Conservation (phyloP, 2,113 vertebrate species). For the Coptodon rendalli region DNA sequence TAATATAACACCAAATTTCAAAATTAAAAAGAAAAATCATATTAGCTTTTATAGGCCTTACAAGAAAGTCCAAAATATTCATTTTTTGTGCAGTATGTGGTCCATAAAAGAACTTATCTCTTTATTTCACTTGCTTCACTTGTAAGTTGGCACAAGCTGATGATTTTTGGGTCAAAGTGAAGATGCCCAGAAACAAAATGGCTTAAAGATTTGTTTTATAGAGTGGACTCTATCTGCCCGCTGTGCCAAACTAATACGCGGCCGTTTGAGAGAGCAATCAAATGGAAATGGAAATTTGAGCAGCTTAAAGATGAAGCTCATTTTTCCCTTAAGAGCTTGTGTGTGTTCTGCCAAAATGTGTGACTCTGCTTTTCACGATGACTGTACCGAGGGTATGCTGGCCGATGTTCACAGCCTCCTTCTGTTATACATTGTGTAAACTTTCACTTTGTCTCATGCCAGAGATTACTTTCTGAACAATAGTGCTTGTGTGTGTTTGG, state of each 20-base stretch:
- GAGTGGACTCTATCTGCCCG: slow-evolving; percentile 50
- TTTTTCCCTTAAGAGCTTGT: slow-evolving; percentile 38
- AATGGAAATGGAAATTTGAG: slow-evolving; percentile 61
- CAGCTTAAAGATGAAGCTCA: slow-evolving; percentile 53
- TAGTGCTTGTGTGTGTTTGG: background rate
- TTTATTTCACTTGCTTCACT: slow-evolving; percentile 22
- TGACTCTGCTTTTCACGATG: slow-evolving; percentile 8
- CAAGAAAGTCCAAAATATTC: slow-evolving; percentile 38
- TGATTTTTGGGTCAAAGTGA: slow-evolving; percentile 43
- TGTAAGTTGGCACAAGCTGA: slow-evolving; percentile 53
- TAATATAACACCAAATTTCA: background rate
- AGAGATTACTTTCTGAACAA: background rate
- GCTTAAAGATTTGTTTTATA: slow-evolving; percentile 44
- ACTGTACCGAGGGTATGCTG: background rate
- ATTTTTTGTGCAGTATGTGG: slow-evolving; percentile 1
- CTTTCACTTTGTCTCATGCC: background rate
- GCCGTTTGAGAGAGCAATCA: slow-evolving; percentile 52
- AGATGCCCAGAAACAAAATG: slow-evolving; percentile 54
- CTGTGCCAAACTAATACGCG: slow-evolving; percentile 44
- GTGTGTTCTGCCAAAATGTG: slow-evolving; percentile 47
- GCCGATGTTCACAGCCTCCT: slow-evolving; percentile 28
- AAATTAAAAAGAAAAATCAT: background rate
- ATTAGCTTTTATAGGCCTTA: slow-evolving; percentile 6
- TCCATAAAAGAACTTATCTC: slow-evolving; percentile 20
- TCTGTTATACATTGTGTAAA: slow-evolving; percentile 19